These are phyloP conservation scores for Tiliacea citrago DNA, from an alignment of 2,888 invertebrate genomes.

Conservation along the genomic window DNA sequence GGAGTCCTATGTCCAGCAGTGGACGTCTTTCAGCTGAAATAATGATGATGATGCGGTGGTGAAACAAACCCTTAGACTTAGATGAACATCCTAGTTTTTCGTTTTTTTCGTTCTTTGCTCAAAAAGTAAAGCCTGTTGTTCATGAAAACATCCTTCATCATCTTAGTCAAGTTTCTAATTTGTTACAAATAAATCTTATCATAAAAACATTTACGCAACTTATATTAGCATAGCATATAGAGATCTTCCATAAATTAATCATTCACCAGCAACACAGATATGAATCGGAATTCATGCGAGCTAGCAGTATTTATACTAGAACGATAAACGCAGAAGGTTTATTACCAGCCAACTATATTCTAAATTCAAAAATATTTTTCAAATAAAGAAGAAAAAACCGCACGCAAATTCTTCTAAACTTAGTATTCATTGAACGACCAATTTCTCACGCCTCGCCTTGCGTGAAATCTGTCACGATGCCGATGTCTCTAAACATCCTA, in stretches of 20 bases:
- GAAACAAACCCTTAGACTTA: not conserved
- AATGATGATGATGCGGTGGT: not conserved
- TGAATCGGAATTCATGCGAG: not conserved
- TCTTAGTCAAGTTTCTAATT: conserved; percentile 1
- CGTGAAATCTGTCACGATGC: not conserved
- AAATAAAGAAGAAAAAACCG: too few relatives aligned
- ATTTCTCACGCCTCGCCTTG: not conserved
- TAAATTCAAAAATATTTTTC: not conserved
- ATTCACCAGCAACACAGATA: conserved; percentile 8
- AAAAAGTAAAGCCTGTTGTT: not conserved
- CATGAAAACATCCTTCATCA: not conserved
- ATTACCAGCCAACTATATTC: not conserved
- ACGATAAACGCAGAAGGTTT: too few relatives aligned
- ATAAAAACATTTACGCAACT: not conserved
- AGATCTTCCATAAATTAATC: not conserved
- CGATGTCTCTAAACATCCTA: not conserved
- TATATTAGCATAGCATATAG: too few relatives aligned
- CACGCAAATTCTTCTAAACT: not conserved
- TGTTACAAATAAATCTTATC: not conserved
- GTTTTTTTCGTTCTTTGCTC: not conserved
- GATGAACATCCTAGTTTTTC: not conserved
- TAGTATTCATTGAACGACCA: not conserved
- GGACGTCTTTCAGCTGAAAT: too few relatives aligned
- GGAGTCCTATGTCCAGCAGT: too few relatives aligned
- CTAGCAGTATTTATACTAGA: not conserved